These are phyloP conservation scores for Wasmannia auropunctata DNA, from an alignment of 1,140 invertebrate species.

Conservation along the genomic window DNA sequence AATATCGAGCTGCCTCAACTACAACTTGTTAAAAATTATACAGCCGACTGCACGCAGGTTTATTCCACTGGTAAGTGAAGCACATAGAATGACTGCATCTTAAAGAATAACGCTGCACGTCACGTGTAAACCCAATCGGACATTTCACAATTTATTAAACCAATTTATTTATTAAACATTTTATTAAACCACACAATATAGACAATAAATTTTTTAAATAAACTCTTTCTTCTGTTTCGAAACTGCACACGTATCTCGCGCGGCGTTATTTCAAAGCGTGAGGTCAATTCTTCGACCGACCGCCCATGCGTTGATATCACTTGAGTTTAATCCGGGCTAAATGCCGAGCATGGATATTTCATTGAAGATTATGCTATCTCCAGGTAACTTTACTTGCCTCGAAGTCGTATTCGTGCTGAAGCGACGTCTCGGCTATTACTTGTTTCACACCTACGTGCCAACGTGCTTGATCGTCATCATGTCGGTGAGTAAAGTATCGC, in stretches of 20 bases:
- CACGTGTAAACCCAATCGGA: background rate
- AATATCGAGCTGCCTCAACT: constrained; percentile 95
- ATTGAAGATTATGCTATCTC: constrained; percentile 1
- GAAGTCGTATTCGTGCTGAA: constrained; percentile 95
- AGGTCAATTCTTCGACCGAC: background rate
- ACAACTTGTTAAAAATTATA: constrained; percentile 93
- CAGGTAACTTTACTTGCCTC: constrained; percentile 95
- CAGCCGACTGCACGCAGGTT: constrained; percentile 95
- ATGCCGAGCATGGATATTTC: background rate
- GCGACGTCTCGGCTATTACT: constrained; percentile 93
- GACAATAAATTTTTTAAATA: background rate
- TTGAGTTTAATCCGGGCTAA: background rate
- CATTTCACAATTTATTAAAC: too few relatives aligned
- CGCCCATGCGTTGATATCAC: constrained; percentile 27
- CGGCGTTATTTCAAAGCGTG: background rate
- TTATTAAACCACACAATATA: background rate
- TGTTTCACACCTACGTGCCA: constrained; percentile 95
- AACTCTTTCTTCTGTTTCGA: background rate
- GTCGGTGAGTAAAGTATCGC: constrained; percentile 86
- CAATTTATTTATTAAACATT: too few relatives aligned
- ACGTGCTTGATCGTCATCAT: constrained; percentile 95
- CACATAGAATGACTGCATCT: background rate
- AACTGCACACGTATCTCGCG: background rate
- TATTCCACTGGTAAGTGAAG: constrained; percentile 90
- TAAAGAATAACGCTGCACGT: background rate